Evolutionary conservation across 2,113 vertebrate genomes (phyloP), one percentile per base, ranked within the genome.

Genomic region (Quiscalus mexicanus): DNA sequence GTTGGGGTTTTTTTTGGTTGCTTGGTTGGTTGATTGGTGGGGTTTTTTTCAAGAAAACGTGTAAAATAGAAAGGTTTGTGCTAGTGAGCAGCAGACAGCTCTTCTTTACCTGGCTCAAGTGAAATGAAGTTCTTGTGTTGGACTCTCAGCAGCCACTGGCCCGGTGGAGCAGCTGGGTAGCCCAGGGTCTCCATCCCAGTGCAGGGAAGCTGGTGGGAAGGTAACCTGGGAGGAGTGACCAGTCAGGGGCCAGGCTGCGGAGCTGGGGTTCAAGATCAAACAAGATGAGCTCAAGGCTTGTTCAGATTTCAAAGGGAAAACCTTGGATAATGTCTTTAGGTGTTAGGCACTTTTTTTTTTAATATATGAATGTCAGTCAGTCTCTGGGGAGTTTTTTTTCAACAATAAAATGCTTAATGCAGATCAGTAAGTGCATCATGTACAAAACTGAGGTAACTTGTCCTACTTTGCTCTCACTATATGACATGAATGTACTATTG

Each of bases 1-100:
- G 5, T 35, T 27, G 12, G 2, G 2, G 2, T 11, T 58, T 49
- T 23, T 3, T 3, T n/a, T 16, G 20, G 16, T 31, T 50, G 17
- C 15, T 60, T 49, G 12, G 10, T 58, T 37, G 44, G 18, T 68
- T 52, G 14, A 11, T 33, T 39, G 7, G 44, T 4, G 31, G 9
- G 10, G 0, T 5, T 68, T 39, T 39, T 63, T 79, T 14, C 42
- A 30, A 80, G 56, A 55, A 67, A 71, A 75, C 2, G 0, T 50
- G 5, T 53, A 15, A 74, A 80, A 53, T 21, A 41, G 30, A 28
- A 76, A 28, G 14, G 44, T 81, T 91, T 84, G 59, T 84, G 24
- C 30, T 15, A 42, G 17, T 28, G 9, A 83, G 60, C 62, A 71
- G 33, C 6, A 1, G 56, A 24, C 24, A 70, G n/a, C 50, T 74